These are phyloP conservation scores for Phengaris alcon DNA, from an alignment of 2,888 invertebrate genomes.

Conservation along the genomic window DNA sequence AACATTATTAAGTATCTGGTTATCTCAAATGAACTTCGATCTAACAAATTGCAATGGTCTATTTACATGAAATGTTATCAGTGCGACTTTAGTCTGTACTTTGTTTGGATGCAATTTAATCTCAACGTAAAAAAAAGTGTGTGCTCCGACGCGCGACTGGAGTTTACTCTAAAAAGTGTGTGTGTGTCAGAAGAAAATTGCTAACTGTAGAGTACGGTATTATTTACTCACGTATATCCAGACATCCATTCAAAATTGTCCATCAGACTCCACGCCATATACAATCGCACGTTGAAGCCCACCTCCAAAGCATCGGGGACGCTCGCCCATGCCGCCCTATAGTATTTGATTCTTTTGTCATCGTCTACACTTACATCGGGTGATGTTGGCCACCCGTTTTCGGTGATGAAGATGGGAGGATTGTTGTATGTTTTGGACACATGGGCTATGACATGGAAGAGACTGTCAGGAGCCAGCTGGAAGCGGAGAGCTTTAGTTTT, in stretches of 20 bases:
- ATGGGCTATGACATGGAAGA: constrained; percentile 75
- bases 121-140: no score
- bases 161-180: no score
- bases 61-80: not conserved
- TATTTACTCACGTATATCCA: constrained; percentile 72
- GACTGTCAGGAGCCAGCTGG: constrained; percentile 79
- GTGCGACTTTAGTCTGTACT: no score
- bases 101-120: no score
- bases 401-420: constrained; percentile 78
- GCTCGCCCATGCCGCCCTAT: constrained; percentile 64
- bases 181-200: no score
- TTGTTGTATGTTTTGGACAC: constrained; percentile 70
- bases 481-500: constrained; percentile 18
- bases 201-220: no score
- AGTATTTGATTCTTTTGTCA: constrained; percentile 63
- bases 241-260: constrained; percentile 83
- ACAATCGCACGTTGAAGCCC: constrained; percentile 71
- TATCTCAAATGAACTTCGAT: not conserved
- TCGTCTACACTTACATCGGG: constrained; percentile 58
- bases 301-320: constrained; percentile 65
- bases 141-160: no score
- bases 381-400: constrained; percentile 78
- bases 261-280: constrained; percentile 81
- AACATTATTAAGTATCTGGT: not conserved
- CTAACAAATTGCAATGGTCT: not conserved